Evolutionary conservation across 2,888 invertebrate species (phyloP).

Genomic region (Peribatodes rhomboidaria): DNA sequence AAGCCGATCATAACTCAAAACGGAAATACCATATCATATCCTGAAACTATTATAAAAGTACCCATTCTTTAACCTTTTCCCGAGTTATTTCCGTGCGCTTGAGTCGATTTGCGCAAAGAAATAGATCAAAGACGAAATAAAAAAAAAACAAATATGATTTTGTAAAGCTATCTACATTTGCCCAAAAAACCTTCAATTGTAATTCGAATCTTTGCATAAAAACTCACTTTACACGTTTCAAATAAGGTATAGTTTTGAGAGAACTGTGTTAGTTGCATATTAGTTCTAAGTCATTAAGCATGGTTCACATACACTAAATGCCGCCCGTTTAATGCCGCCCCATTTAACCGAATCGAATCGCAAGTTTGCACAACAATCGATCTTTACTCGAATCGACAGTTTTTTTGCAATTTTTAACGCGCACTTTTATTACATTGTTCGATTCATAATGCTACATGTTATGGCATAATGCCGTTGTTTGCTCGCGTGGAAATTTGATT

Average conservation of each 20-base stretch:
- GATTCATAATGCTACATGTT: slow-evolving; percentile 65
- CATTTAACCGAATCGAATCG: slow-evolving; percentile 83
- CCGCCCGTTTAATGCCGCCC: slow-evolving; percentile 75
- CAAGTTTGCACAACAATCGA: slow-evolving; percentile 84
- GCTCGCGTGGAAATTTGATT: slow-evolving; percentile 83
- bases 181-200: slow-evolving; percentile 34
- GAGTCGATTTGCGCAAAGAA: slow-evolving; percentile 74
- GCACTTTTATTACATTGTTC: slow-evolving; percentile 70
- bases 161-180: slow-evolving; percentile 35
- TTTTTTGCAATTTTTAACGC: slow-evolving; percentile 82
- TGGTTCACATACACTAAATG: slow-evolving; percentile 73
- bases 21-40: slow-evolving; percentile 82
- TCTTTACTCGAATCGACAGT: slow-evolving; percentile 80
- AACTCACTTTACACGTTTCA: background rate
- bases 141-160: slow-evolving; percentile 48
- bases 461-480: slow-evolving; percentile 63
- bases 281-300: slow-evolving; percentile 83
- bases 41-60: slow-evolving; percentile 60
- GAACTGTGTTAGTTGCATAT: slow-evolving; percentile 32
- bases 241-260: slow-evolving; percentile 21
- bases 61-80: slow-evolving; percentile 61
- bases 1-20: slow-evolving; percentile 65
- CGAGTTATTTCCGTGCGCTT: slow-evolving; percentile 70
- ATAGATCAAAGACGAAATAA: slow-evolving; percentile 62
- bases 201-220: slow-evolving; percentile 7